These are phyloP conservation scores for Heliconius erato DNA, from an alignment of 2,888 invertebrate species.

Conservation along the genomic window DNA sequence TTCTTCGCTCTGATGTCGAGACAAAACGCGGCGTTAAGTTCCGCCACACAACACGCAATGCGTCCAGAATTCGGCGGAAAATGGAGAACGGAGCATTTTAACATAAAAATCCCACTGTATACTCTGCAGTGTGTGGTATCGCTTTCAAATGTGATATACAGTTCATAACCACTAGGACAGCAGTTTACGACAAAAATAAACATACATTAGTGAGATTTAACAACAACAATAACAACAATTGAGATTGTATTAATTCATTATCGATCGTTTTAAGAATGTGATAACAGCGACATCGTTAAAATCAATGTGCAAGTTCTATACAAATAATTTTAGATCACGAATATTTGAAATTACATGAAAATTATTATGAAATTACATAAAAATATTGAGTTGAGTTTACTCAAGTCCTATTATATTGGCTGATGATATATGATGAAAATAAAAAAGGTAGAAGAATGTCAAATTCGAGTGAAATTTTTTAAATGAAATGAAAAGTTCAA, in stretches of 20 bases:
- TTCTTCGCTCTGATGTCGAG: too few species aligned
- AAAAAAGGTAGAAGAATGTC: neutral
- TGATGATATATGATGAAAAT: too few species aligned
- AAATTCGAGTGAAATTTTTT: neutral
- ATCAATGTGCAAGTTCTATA: neutral
- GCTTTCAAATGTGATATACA: neutral
- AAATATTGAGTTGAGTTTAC: neutral
- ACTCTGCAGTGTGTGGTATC: neutral
- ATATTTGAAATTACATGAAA: too few species aligned
- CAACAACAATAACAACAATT: neutral
- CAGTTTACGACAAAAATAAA: neutral
- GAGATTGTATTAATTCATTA: neutral
- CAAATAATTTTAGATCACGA: neutral
- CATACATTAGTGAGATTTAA: neutral
- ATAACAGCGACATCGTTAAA: neutral
- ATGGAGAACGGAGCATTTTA: too few species aligned
- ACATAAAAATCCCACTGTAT: too few species aligned
- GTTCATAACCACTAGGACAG: neutral
- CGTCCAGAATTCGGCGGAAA: too few species aligned
- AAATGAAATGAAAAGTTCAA: slow-evolving; percentile 7
- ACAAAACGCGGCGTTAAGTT: too few species aligned
- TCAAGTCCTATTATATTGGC: too few species aligned
- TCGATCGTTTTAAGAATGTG: neutral
- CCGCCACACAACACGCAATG: too few species aligned
- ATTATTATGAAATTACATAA: too few species aligned